Percentiles rank a stretch among this genome's conserved stretches.
Conservation (phyloP, 2,888 invertebrate species). For the Plebejus melissa region DNA sequence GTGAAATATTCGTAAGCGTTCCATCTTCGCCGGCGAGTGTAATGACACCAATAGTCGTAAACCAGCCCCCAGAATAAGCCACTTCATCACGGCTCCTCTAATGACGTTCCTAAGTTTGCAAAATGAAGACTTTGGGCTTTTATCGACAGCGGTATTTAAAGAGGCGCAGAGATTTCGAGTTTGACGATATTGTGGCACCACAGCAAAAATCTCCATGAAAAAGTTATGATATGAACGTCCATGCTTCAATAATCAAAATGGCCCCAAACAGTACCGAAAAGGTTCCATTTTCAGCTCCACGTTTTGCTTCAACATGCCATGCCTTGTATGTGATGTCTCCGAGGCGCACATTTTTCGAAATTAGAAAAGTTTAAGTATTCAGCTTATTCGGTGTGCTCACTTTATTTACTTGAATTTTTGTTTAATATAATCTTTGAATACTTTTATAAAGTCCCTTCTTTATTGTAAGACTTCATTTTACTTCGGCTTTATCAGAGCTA, state of each 20-base stretch:
- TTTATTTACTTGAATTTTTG: slow-evolving; percentile 15
- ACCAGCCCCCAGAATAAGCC: slow-evolving; percentile 46
- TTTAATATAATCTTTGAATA: neutral
- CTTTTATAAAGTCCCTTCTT: neutral
- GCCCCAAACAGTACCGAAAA: neutral
- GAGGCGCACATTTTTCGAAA: slow-evolving; percentile 6
- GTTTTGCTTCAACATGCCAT: neutral
- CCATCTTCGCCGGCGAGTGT: slow-evolving; percentile 32
- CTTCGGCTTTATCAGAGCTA: neutral
- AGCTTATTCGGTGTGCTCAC: slow-evolving; percentile 10
- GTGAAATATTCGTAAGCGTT: slow-evolving; percentile 26
- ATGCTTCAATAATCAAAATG: neutral
- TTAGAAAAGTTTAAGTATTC: slow-evolving; percentile 24
- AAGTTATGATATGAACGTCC: neutral
- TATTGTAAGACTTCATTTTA: slow-evolving; percentile 3
- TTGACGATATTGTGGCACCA: neutral
- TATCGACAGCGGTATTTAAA: slow-evolving; percentile 27
- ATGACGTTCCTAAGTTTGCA: slow-evolving; percentile 50
- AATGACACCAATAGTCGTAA: slow-evolving; percentile 54
- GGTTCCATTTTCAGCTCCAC: too few species aligned
- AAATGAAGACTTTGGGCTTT: slow-evolving; percentile 44
- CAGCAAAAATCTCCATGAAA: neutral
- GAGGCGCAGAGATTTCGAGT: neutral
- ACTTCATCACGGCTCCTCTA: slow-evolving; percentile 47
- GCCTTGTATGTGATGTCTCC: neutral